A percentile compares a stretch with the other conserved stretches of the same genome.
Evolutionary conservation across 1,140 invertebrate genomes (phyloP).

Genomic region (Rhizoglyphus robini): DNA sequence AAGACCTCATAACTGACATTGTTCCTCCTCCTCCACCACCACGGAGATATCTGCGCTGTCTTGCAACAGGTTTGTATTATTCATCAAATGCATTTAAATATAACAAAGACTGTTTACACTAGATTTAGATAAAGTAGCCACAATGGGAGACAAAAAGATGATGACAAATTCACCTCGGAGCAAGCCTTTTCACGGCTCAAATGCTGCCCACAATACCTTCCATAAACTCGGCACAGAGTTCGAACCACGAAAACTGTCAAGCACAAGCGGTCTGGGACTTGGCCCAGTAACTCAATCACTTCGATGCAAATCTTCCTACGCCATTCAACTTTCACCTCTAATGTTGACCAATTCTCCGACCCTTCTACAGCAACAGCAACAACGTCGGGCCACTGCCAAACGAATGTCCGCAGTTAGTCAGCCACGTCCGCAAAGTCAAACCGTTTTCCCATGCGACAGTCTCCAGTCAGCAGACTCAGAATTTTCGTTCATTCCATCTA

Average conservation of each 20-base stretch:
- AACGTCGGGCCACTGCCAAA: slow-evolving; percentile 1
- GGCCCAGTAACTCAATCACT: slow-evolving; percentile 13
- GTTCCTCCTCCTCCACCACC: not conserved
- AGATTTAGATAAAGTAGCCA: not conserved
- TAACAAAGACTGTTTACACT: not conserved
- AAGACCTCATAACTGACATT: not conserved
- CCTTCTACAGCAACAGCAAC: not conserved
- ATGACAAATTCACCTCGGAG: not conserved
- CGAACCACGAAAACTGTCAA: not conserved
- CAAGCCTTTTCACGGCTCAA: not conserved
- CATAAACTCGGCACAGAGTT: not conserved
- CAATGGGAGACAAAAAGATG: not conserved
- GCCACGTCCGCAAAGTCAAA: slow-evolving; percentile 4
- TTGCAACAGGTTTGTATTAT: not conserved
- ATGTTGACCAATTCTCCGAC: not conserved
- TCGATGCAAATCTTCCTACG: slow-evolving; percentile 12
- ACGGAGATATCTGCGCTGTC: slow-evolving; percentile 10
- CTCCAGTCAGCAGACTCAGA: not conserved
- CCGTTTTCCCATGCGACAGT: not conserved
- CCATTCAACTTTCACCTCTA: slow-evolving; percentile 6
- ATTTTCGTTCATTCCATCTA: not conserved
- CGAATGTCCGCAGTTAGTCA: slow-evolving; percentile 2
- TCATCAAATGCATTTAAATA: no score
- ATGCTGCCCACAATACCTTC: not conserved
- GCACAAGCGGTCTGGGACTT: not conserved